These are phyloP conservation scores for Remorina albescens DNA, from an alignment of 2,797 vertebrate species.

Conservation along the genomic window DNA sequence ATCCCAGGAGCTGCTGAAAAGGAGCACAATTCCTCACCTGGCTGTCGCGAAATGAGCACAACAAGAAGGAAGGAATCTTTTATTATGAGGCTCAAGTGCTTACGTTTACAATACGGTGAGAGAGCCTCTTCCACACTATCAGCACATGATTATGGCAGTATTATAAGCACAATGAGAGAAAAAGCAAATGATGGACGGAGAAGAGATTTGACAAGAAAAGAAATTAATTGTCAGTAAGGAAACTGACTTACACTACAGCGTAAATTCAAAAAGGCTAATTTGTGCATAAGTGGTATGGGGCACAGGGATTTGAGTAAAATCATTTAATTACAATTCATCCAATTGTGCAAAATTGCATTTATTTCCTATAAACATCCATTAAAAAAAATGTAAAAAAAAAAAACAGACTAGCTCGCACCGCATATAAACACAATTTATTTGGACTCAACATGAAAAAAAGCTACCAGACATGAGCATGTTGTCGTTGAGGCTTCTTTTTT, in stretches of 20 bases:
- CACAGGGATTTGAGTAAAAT: not conserved
- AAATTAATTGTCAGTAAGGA: conserved; percentile 8
- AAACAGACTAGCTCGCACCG: not conserved
- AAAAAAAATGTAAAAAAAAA: too few relatives aligned
- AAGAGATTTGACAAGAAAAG: conserved; percentile 9
- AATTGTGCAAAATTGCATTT: not conserved
- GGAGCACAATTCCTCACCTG: conserved; percentile 43
- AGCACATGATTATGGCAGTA: conserved; percentile 6
- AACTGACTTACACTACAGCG: not conserved
- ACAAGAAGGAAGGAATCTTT: conserved; percentile 39
- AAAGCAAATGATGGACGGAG: not conserved
- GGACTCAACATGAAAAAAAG: not conserved
- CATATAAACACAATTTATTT: not conserved
- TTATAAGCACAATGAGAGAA: conserved; percentile 1
- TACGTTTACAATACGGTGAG: conserved; percentile 36
- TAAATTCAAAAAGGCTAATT: not conserved
- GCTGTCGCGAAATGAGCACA: conserved; percentile 42
- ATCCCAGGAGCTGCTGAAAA: conserved; percentile 52
- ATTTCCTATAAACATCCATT: not conserved
- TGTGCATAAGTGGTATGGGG: not conserved
- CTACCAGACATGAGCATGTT: not conserved
- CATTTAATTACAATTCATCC: not conserved
- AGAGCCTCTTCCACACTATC: conserved; percentile 37
- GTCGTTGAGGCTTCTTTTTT: not conserved
- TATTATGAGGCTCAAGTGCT: conserved; percentile 38